phyloP scores from a whole-genome alignment of 1,140 invertebrate genomes.

The Drosophila ogumai region DNA sequence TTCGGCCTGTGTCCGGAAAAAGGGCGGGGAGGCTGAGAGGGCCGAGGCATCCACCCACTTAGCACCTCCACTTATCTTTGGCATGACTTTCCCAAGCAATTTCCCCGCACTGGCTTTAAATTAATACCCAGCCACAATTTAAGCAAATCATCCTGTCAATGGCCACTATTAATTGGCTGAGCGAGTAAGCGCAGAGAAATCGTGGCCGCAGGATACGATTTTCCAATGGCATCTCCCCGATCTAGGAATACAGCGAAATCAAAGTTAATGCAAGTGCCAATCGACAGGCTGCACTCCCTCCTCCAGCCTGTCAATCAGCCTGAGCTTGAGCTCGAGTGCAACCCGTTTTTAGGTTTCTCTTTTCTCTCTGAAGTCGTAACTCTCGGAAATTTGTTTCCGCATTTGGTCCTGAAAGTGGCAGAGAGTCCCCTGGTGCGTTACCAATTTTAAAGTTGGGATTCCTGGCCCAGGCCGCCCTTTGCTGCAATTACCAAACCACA shows the following conservation, averaged over 20 bases:
- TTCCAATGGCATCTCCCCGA: constrained; percentile 43
- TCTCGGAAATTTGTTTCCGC: constrained; percentile 77
- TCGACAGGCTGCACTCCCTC: constrained; percentile 49
- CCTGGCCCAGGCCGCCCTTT: constrained; percentile 63
- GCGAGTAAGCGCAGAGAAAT: constrained; percentile 26
- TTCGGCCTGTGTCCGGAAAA: not conserved
- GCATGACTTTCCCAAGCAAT: constrained; percentile 57
- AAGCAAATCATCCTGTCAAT: constrained; percentile 68
- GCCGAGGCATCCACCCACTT: constrained; percentile 16
- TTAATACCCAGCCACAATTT: constrained; percentile 50
- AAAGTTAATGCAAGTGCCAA: constrained; percentile 79
- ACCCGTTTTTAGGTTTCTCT: constrained; percentile 43
- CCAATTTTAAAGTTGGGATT: constrained; percentile 79
- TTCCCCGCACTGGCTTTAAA: constrained; percentile 36
- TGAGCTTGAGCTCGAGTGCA: constrained; percentile 25
- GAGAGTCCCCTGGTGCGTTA: constrained; percentile 61
- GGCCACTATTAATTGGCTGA: constrained; percentile 56
- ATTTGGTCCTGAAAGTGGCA: constrained; percentile 67
- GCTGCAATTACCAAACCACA: constrained; percentile 80
- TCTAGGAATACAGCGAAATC: constrained; percentile 57
- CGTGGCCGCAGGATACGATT: constrained; percentile 59
- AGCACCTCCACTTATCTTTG: constrained; percentile 24
- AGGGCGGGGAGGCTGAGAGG: not conserved
- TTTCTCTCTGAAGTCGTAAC: constrained; percentile 54
- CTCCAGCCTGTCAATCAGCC: constrained; percentile 62